Evolutionary conservation across 2,888 invertebrate species (phyloP).

Genomic region (Seira ritae): DNA sequence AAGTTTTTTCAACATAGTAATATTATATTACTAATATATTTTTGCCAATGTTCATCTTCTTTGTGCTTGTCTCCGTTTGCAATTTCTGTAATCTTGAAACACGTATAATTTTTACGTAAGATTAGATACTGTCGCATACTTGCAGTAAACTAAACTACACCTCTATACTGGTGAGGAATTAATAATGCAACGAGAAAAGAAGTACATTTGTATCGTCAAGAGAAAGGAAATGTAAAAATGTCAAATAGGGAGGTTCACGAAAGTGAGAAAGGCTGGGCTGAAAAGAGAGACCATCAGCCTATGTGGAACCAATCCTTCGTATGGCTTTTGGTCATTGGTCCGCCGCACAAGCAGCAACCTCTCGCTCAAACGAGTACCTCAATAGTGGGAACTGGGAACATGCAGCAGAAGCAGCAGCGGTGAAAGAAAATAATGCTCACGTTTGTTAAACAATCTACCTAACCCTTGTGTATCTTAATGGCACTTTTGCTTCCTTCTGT

Average conservation of each 20-base stretch:
- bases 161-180: too few species aligned
- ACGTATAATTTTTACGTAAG: too few species aligned
- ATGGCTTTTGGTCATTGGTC: conserved; percentile 60
- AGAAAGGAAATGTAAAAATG: background rate
- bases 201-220: too few species aligned
- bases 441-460: background rate
- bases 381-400: background rate
- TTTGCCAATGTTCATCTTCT: too few species aligned
- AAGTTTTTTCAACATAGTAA: too few species aligned
- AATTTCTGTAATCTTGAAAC: too few species aligned
- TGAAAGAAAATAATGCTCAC: conserved; percentile 9
- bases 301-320: conserved; percentile 52
- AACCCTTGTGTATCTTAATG: background rate
- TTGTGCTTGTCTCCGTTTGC: too few species aligned
- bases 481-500: background rate
- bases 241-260: conserved; percentile 56
- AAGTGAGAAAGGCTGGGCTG: conserved; percentile 60
- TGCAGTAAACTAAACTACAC: too few species aligned
- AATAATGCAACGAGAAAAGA: too few species aligned
- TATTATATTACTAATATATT: too few species aligned
- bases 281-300: conserved; percentile 47
- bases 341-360: conserved; percentile 55
- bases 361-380: conserved; percentile 46
- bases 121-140: too few species aligned
- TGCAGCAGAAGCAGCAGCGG: conserved; percentile 9